phyloP scores from a whole-genome alignment of 2,113 vertebrate species.

The Centropus bengalensis region DNA sequence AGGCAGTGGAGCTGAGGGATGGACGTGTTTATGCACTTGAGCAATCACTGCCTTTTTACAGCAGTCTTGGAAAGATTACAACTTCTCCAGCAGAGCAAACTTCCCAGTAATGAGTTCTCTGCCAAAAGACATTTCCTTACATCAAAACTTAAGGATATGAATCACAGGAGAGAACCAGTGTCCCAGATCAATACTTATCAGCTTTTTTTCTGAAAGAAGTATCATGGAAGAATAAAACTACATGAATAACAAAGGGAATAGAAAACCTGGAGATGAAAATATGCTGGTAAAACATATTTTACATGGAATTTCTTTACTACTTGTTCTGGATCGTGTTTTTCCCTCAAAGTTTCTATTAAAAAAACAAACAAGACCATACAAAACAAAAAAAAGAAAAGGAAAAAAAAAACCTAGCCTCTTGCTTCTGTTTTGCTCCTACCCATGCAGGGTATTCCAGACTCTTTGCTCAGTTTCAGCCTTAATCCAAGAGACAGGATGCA shows the following conservation, averaged over 20 bases:
- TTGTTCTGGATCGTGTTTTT: background rate
- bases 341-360: background rate
- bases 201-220: background rate
- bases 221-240: background rate
- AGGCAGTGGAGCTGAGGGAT: background rate
- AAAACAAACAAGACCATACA: background rate
- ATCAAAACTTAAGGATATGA: background rate
- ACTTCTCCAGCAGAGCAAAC: background rate
- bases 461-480: background rate
- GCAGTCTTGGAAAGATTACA: background rate
- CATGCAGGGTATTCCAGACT: background rate
- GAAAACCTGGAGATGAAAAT: background rate
- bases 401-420: background rate
- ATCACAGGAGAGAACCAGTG: background rate
- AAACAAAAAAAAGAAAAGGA: background rate
- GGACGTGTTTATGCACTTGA: background rate
- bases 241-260: background rate
- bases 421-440: background rate
- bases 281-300: background rate
- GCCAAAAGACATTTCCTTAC: background rate
- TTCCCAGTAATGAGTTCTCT: background rate
- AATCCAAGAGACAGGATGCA: background rate
- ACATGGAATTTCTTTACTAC: background rate
- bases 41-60: background rate
- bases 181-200: background rate